These are phyloP conservation scores for Aselliscus stoliczkanus DNA, from an alignment of 2,797 vertebrate genomes.

Conservation along the genomic window DNA sequence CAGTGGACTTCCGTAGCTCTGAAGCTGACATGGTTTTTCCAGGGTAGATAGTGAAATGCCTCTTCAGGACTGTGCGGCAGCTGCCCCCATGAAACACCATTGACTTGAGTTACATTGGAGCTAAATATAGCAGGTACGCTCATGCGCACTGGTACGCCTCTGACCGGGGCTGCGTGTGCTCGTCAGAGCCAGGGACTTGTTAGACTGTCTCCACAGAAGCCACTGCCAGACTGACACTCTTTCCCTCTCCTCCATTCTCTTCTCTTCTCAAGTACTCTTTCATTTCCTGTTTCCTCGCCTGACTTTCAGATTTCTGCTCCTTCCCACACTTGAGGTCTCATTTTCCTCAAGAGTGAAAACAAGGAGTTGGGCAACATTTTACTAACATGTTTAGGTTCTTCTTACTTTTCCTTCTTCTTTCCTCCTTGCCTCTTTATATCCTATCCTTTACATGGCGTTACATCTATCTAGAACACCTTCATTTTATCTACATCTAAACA, in stretches of 20 bases:
- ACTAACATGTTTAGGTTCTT: not conserved
- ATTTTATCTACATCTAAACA: not conserved
- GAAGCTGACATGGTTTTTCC: conserved; percentile 55
- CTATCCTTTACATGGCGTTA: not conserved
- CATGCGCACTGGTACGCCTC: conserved; percentile 1
- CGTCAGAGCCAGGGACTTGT: not conserved
- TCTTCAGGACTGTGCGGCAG: conserved; percentile 65
- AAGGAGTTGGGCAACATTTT: not conserved
- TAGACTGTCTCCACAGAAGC: not conserved
- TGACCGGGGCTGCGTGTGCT: conserved; percentile 75
- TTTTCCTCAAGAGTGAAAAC: not conserved
- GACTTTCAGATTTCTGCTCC: not conserved
- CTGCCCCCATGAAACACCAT: conserved; percentile 73
- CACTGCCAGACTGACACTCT: not conserved
- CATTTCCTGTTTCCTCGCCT: not conserved
- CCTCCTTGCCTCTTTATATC: not conserved
- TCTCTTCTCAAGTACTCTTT: too few species aligned
- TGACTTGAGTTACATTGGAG: conserved; percentile 77
- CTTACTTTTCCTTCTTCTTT: not conserved
- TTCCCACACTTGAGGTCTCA: not conserved
- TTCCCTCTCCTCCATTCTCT: rapidly evolving
- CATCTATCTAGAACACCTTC: not conserved
- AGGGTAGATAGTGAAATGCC: conserved; percentile 41
- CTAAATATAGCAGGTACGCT: conserved; percentile 78
- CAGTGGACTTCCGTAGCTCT: conserved; percentile 51